A percentile compares a stretch with the other conserved stretches of the same genome.
Conservation (phyloP, 2,113 vertebrate species). For the Gopherus evgoodei region DNA sequence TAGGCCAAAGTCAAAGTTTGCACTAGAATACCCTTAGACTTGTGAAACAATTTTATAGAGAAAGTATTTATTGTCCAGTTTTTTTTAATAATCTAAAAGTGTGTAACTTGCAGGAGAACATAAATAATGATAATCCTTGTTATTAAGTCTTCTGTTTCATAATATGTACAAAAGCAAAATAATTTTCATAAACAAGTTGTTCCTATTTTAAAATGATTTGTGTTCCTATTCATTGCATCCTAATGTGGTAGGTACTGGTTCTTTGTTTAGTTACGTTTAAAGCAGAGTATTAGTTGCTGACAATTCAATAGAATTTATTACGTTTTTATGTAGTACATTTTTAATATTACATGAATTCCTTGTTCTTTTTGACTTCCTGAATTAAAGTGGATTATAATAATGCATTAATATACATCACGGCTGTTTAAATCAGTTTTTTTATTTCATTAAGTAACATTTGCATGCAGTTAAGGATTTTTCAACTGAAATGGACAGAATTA, state of each 20-base stretch:
- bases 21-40: not conserved
- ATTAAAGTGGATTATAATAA: conserved; percentile 53
- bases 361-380: not conserved
- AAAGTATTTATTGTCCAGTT: not conserved
- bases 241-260: conserved; percentile 29
- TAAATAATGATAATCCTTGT: not conserved
- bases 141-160: not conserved
- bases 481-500: conserved; percentile 43
- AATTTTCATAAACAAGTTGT: not conserved
- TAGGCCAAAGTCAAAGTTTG: conserved; percentile 34
- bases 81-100: not conserved
- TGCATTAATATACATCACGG: conserved; percentile 54
- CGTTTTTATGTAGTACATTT: not conserved
- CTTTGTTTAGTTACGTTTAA: conserved; percentile 51
- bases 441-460: conserved; percentile 61
- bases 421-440: conserved; percentile 53
- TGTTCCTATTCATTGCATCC: not conserved
- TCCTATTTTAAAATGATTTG: conserved; percentile 20
- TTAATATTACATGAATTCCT: not conserved
- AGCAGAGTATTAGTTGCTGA: conserved; percentile 40
- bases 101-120: not conserved
- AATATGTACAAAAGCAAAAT: not conserved
- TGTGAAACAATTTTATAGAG: not conserved
- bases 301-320: conserved; percentile 19
- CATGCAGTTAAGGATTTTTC: conserved; percentile 55